These are phyloP conservation scores for Gari tellinella DNA, from an alignment of 2,888 invertebrate genomes.

Conservation along the genomic window DNA sequence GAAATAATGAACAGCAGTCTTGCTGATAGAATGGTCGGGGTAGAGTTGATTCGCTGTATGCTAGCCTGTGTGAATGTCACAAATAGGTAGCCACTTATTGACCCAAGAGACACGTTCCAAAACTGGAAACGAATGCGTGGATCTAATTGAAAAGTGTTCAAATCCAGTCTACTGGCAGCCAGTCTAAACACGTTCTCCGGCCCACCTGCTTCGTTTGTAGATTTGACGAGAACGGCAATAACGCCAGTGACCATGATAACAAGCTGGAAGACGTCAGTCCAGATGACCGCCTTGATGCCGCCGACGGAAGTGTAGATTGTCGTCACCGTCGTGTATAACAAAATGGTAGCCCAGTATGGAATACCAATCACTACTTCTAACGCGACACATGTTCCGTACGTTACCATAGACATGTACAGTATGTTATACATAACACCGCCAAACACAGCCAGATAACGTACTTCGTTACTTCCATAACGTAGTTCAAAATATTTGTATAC, in stretches of 20 bases:
- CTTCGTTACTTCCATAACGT: conserved; percentile 22
- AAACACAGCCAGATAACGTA: conserved; percentile 11
- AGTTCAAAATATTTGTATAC: conserved; percentile 32
- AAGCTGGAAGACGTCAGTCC: conserved; percentile 43
- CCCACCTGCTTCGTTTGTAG: conserved; percentile 27
- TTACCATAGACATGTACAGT: conserved; percentile 32
- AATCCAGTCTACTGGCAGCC: conserved; percentile 8
- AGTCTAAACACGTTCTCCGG: conserved; percentile 4
- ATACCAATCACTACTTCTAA: conserved; percentile 26
- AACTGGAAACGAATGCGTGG: conserved; percentile 25
- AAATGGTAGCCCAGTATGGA: conserved; percentile 35
- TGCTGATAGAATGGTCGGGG: conserved; percentile 23
- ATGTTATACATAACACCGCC: conserved; percentile 15
- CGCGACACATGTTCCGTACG: conserved; percentile 34
- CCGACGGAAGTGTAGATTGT: conserved; percentile 41
- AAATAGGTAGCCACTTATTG: conserved; percentile 16
- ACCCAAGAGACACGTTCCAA: conserved; percentile 31
- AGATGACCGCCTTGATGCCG: conserved; percentile 43
- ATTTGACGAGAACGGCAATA: conserved; percentile 24
- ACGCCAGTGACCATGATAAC: conserved; percentile 37
- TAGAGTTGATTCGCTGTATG: conserved; percentile 33
- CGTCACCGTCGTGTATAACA: conserved; percentile 35
- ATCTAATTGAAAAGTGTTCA: conserved; percentile 18
- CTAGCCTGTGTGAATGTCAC: conserved; percentile 21
- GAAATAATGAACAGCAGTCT: conserved; percentile 15